Base-by-base conservation (phyloP, 2,888 invertebrate genomes). In the Zaprionus lineosus region DNA sequence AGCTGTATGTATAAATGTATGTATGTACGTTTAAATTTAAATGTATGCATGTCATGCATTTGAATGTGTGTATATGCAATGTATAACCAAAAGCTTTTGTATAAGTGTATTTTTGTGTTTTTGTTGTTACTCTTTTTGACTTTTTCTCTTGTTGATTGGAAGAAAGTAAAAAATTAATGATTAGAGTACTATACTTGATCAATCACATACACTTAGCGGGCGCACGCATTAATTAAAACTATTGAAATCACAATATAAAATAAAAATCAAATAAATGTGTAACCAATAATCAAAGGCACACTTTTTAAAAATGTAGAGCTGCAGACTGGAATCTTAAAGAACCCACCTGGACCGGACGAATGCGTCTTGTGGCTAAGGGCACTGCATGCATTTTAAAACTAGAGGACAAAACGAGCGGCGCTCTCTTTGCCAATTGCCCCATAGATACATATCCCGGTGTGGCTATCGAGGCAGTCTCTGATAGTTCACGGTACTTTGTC, bases 311-410 rank as follows among this genome's bases (percentile, higher is more conserved):
- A 16, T 34, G 18, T 89, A 99, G 99, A 91, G 99, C 99, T 78
- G 97, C 98, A 40, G 99, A 99, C 91, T 99, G 99, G 99, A 98
- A 97, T 91, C 92, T 99, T 53, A 96, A 97, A 86, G 95, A 95
- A 82, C 99, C 99, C n/a, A 96, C 98, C 87, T 99, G 99, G 99
- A 97, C 97, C 15, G 99, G 99, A 12, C 93, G 99, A 67, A 94
- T 99, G 94, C 92, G 98, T 69, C 91, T 99, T 46, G 96, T 98
- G 31, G 92, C 96, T 1, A 96, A 96, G 91, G 97, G 96, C 43
- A 95, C 95, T 77, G 94, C 95, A 66, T 93, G 97, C 78, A 92
- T 95, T 61, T 93, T 99, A 74, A 98, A 98, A 91, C 91, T 99
- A 47, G 99, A 99, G 91, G 99, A 99, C 89, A 98, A 98, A 92